Base-by-base conservation (phyloP, 1,140 invertebrate genomes). In the Geopemphigus sp. region DNA sequence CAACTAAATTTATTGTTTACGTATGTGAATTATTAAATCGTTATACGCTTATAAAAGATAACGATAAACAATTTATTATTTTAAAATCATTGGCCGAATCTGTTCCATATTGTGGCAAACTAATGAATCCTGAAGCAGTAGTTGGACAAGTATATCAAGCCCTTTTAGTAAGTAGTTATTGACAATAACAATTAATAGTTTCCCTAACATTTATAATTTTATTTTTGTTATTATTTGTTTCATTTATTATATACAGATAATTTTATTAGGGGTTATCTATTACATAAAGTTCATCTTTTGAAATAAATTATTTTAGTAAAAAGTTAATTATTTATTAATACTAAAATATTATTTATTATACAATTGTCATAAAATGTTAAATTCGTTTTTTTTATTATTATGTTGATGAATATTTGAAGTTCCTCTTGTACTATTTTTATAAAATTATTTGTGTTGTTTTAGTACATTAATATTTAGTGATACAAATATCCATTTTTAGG, bases 1-100 rank as follows among this genome's bases (percentile, higher is more conserved):
- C 95, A 1, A 93, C 91, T 39, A 90, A 90, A 83, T 97, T 96
- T 87, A 90, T 97, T 15, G 88, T 89, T 10, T 96, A 95, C 83
- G 92, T 96, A 83, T 95, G 94, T 87, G 86, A 88, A 76, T 84
- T 92, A 24, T 85, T 83, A 84, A 64, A 83, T 74, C 81, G 84
- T 39, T 57, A 80, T 63, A 68, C 80, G 59, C 64, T 64, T 80
- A 83, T 83, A 26, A 81, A 83, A 78, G 84, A 89, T 81, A 88
- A 89, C 50, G 90, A 91, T 83, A 90, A 90, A 54, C 88, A 89
- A 82, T 85, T 96, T 61, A 93, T 95, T 83, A 85, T 97, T 78
- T 86, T 98, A 29, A 95, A 96, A 86, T 87, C 94, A 50, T 90
- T 97, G 84, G 94, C 95, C 29, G 95, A 98, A 86, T 89, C 97